phyloP scores from a whole-genome alignment of 2,113 vertebrate genomes.

The Macrotus californicus region DNA sequence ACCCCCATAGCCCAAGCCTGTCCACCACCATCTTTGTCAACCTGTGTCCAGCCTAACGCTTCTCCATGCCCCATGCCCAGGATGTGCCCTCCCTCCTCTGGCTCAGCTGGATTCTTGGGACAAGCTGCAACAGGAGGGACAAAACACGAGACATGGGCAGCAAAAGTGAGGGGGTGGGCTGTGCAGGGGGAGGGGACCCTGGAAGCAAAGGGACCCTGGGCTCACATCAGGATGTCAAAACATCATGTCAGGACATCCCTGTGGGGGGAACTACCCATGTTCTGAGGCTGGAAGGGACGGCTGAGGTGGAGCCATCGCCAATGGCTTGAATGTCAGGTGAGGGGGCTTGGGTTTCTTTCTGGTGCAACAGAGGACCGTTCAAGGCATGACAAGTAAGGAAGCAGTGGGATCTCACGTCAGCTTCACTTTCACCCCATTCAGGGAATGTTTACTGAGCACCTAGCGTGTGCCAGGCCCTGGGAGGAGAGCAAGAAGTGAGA shows the following conservation, averaged over 20 bases:
- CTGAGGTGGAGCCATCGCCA: not conserved
- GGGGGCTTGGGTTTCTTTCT: not conserved
- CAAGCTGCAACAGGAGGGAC: too few relatives aligned
- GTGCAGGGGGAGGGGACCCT: fast-evolving
- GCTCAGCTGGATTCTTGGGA: not conserved
- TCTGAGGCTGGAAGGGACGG: not conserved
- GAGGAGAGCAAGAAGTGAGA: fast-evolving
- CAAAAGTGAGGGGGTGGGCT: not conserved
- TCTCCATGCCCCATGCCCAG: not conserved
- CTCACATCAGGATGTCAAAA: not conserved
- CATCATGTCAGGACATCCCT: not conserved
- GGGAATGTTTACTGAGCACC: not conserved
- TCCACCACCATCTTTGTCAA: not conserved
- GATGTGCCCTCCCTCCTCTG: not conserved
- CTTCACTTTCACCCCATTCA: not conserved
- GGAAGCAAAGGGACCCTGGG: not conserved
- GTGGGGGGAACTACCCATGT: too few relatives aligned
- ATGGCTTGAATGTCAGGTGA: not conserved
- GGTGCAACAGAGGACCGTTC: not conserved
- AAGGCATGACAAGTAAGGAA: not conserved
- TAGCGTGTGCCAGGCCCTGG: not conserved
- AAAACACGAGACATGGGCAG: not conserved
- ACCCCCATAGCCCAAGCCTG: not conserved
- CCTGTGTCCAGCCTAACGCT: not conserved
- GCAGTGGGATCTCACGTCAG: not conserved